A percentile compares a stretch with the other conserved stretches of the same genome.
Evolutionary conservation across 2,797 vertebrate species (phyloP).

Genomic region (Myotis vivesi): DNA sequence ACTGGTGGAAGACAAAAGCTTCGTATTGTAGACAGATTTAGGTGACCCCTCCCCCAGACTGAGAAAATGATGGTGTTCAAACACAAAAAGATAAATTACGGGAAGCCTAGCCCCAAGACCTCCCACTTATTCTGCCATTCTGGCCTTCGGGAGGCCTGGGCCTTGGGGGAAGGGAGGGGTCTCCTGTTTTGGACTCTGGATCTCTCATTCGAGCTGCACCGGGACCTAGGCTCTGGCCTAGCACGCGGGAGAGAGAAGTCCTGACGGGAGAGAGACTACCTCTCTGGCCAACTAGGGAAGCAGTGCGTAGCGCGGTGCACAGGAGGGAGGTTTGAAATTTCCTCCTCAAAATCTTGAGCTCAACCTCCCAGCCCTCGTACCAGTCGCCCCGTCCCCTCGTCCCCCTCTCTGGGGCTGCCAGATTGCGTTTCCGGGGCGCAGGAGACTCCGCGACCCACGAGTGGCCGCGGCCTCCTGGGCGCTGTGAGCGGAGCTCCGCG

Average conservation of each 20-base stretch:
- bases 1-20: conserved; percentile 31
- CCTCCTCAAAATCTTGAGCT: not conserved
- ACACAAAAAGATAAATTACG: not conserved
- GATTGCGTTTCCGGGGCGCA: not conserved
- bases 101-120: not conserved
- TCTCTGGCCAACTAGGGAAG: not conserved
- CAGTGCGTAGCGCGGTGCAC: not conserved
- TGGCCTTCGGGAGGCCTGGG: not conserved
- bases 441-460: conserved; percentile 6
- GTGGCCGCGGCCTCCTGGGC: not conserved
- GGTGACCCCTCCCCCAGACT: not conserved
- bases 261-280: not conserved
- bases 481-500: not conserved
- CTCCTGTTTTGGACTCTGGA: not conserved
- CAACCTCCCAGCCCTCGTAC: not conserved
- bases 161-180: not conserved
- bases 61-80: conserved; percentile 48
- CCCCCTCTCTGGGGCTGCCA: not conserved
- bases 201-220: not conserved
- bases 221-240: not conserved
- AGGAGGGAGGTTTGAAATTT: not conserved
- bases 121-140: not conserved
- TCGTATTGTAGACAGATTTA: conserved; percentile 3
- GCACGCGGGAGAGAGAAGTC: not conserved
- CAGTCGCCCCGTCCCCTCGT: not conserved